Percentiles rank a stretch among this genome's conserved stretches.
Evolutionary conservation across 2,797 vertebrate species (phyloP).

Genomic region (Ceryle rudis): DNA sequence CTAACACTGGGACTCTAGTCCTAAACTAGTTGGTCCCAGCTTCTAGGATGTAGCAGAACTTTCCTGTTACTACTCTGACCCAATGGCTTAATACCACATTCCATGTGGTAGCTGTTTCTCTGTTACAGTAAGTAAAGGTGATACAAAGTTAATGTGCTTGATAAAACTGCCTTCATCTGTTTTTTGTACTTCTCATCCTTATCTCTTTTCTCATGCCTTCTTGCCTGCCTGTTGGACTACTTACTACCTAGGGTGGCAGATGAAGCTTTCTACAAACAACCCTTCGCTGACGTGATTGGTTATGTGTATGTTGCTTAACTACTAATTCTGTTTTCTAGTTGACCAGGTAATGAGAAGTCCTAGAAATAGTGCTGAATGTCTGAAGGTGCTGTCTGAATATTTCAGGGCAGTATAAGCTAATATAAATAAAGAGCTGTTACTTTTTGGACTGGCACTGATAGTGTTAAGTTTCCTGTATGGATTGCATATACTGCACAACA

Average conservation of each 20-base stretch:
- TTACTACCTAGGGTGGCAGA: slow-evolving; percentile 97
- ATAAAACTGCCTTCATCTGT: slow-evolving; percentile 44
- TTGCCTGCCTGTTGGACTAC: slow-evolving; percentile 90
- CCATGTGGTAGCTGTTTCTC: neutral
- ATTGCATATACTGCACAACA: neutral
- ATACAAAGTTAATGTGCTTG: neutral
- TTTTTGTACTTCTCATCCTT: slow-evolving; percentile 87
- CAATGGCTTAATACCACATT: neutral
- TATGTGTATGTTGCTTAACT: slow-evolving; percentile 99
- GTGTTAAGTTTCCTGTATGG: neutral
- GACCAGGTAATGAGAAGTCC: neutral
- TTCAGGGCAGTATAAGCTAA: neutral
- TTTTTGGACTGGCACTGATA: neutral
- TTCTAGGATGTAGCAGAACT: neutral
- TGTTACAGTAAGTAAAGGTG: neutral
- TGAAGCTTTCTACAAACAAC: slow-evolving; percentile 99
- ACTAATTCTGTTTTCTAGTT: slow-evolving; percentile 78
- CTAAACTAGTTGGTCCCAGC: neutral
- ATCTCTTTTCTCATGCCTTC: slow-evolving; percentile 84
- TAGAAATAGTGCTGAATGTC: neutral
- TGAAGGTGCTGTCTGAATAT: neutral
- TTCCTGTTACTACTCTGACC: neutral
- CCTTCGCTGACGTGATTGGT: slow-evolving; percentile 99
- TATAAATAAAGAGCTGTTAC: neutral
- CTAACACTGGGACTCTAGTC: neutral